Conservation (phyloP, 1,140 invertebrate species). For the Drosophila nasuta region DNA sequence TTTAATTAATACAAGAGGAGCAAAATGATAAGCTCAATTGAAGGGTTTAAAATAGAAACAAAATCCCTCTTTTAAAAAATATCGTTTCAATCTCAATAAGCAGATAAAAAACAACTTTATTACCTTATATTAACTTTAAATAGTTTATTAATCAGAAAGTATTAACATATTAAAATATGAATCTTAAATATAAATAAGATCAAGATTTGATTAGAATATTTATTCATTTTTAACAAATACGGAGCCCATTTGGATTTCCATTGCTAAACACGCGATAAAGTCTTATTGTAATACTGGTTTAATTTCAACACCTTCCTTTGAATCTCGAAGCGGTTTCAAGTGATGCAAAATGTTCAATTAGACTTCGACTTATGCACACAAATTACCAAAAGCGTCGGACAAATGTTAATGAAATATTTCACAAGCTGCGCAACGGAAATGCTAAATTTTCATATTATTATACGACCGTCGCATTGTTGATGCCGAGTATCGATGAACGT, state of each 20-base stretch:
- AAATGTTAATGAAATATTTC: slow-evolving; percentile 70
- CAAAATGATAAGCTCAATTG: too few relatives aligned
- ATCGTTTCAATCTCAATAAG: too few relatives aligned
- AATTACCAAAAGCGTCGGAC: slow-evolving; percentile 51
- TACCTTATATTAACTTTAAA: too few relatives aligned
- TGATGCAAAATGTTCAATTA: slow-evolving; percentile 52
- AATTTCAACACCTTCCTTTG: slow-evolving; percentile 37
- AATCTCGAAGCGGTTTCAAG: slow-evolving; percentile 19
- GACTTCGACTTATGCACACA: slow-evolving; percentile 44
- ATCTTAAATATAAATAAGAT: too few relatives aligned
- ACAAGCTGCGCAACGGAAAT: slow-evolving; percentile 74
- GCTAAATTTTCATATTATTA: slow-evolving; percentile 83
- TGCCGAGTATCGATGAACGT: slow-evolving; percentile 9
- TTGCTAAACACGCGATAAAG: background rate
- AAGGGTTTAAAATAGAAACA: too few relatives aligned
- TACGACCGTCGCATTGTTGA: slow-evolving; percentile 66
- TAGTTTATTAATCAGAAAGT: too few relatives aligned
- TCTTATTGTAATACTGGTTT: background rate
- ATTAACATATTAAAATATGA: too few relatives aligned
- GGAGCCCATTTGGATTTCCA: background rate
- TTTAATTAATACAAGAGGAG: too few relatives aligned
- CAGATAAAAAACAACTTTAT: too few relatives aligned
- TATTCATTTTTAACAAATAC: too few relatives aligned
- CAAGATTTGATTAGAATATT: too few relatives aligned
- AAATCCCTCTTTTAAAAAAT: too few relatives aligned